phyloP scores from a whole-genome alignment of 2,888 invertebrate genomes.

The Myathropa florea region DNA sequence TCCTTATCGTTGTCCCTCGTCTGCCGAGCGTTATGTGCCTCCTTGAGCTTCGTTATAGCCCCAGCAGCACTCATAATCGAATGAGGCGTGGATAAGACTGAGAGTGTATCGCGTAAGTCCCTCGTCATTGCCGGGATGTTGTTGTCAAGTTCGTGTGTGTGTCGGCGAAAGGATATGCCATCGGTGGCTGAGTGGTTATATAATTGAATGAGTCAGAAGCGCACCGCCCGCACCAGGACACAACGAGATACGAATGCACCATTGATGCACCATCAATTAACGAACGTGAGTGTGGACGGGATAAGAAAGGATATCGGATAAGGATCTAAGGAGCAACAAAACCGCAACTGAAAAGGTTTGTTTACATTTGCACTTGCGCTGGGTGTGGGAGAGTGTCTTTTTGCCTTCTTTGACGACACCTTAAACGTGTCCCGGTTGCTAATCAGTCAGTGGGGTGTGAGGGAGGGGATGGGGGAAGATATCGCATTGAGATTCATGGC shows the following conservation, averaged over 20 bases:
- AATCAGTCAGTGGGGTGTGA: neutral
- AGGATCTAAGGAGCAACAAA: neutral
- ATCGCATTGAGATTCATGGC: conserved; percentile 25
- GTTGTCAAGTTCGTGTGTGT: conserved; percentile 25
- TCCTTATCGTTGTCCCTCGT: neutral
- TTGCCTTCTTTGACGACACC: neutral
- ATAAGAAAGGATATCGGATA: neutral
- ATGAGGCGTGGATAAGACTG: neutral
- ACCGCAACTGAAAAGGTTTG: conserved; percentile 64
- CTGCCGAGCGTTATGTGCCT: conserved; percentile 6
- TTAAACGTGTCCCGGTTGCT: conserved; percentile 29
- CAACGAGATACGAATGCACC: neutral
- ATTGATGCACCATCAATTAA: neutral
- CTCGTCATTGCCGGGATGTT: conserved; percentile 48
- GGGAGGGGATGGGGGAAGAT: neutral
- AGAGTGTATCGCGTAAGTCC: conserved; percentile 14
- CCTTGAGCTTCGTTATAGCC: neutral
- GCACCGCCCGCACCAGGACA: neutral
- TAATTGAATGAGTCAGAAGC: conserved; percentile 39
- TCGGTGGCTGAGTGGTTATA: conserved; percentile 25
- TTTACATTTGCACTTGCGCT: conserved; percentile 20
- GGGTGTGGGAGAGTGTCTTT: neutral
- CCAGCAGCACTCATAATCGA: neutral
- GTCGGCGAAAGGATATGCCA: conserved; percentile 2
- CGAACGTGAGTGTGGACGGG: neutral